Evolutionary conservation across 1,140 invertebrate species (phyloP).

Genomic region (Saxidomus purpurata): DNA sequence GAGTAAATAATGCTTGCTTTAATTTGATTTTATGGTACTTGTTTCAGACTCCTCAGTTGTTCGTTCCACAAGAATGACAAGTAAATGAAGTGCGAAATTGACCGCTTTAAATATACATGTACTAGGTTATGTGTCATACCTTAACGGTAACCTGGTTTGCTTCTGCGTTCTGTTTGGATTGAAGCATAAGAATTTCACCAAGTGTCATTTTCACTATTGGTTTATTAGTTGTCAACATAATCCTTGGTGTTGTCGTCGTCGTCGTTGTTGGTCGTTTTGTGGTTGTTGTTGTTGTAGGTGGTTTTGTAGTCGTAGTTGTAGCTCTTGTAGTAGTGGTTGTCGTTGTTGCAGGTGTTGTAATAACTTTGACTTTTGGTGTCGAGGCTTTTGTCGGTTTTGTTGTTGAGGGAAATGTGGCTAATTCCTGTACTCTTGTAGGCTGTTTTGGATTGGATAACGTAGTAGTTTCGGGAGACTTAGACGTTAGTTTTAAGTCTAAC

Average conservation of each 20-base stretch:
- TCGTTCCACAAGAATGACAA: no score
- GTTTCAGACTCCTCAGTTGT: no score
- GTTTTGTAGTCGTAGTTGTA: neutral
- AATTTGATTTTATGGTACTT: no score
- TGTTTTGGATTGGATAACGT: neutral
- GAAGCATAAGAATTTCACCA: conserved; percentile 2
- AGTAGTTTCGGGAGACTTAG: neutral
- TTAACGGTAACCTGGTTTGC: neutral
- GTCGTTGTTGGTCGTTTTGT: neutral
- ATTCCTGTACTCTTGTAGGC: neutral
- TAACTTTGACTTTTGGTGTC: neutral
- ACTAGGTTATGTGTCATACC: no score
- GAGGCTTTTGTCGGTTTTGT: neutral
- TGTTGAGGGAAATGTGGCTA: neutral
- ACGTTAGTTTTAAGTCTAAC: neutral
- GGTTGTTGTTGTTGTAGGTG: neutral
- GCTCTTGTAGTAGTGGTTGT: neutral
- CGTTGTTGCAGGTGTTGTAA: neutral
- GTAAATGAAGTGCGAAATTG: no score
- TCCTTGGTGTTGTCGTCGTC: neutral
- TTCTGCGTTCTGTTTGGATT: neutral
- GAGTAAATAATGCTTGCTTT: no score
- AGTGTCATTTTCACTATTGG: conserved; percentile 21
- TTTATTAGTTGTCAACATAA: neutral
- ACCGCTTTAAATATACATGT: no score